Conservation (phyloP, 1,140 invertebrate species). For the Dreissena rostriformis region DNA sequence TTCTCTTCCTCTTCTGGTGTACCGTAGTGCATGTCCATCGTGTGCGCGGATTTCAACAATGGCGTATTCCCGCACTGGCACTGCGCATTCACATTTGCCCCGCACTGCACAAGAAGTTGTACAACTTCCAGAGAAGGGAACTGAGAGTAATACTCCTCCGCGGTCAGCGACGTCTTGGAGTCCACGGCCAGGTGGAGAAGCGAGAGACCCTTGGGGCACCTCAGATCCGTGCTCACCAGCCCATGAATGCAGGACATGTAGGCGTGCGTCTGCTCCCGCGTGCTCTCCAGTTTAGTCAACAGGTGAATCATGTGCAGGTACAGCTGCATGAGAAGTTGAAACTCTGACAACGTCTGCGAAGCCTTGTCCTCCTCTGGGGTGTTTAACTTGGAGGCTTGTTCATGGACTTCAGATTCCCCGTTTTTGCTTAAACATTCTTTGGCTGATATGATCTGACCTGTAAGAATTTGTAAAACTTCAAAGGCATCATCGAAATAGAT, state of each 20-base stretch:
- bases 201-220: slow-evolving; percentile 88
- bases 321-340: slow-evolving; percentile 70
- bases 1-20: slow-evolving; percentile 85
- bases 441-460: slow-evolving; percentile 82
- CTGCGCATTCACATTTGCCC: slow-evolving; percentile 62
- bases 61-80: slow-evolving; percentile 63
- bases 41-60: slow-evolving; percentile 61
- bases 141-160: slow-evolving; percentile 65
- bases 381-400: neutral
- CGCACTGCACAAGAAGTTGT: slow-evolving; percentile 63
- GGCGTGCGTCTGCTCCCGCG: slow-evolving; percentile 71
- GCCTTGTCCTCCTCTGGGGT: neutral
- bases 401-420: too few relatives aligned
- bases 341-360: neutral
- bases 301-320: slow-evolving; percentile 84
- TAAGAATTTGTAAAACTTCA: slow-evolving; percentile 87
- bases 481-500: slow-evolving; percentile 89
- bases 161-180: slow-evolving; percentile 62
- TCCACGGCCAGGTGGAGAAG: slow-evolving; percentile 89
- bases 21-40: slow-evolving; percentile 52
- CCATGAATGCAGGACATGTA: slow-evolving; percentile 84
- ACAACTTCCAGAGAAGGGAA: slow-evolving; percentile 64
- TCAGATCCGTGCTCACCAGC: slow-evolving; percentile 89
- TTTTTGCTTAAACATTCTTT: neutral
- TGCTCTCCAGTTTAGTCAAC: slow-evolving; percentile 81